These are phyloP conservation scores for Tinea semifulvella DNA, from an alignment of 2,888 invertebrate genomes.

Conservation along the genomic window DNA sequence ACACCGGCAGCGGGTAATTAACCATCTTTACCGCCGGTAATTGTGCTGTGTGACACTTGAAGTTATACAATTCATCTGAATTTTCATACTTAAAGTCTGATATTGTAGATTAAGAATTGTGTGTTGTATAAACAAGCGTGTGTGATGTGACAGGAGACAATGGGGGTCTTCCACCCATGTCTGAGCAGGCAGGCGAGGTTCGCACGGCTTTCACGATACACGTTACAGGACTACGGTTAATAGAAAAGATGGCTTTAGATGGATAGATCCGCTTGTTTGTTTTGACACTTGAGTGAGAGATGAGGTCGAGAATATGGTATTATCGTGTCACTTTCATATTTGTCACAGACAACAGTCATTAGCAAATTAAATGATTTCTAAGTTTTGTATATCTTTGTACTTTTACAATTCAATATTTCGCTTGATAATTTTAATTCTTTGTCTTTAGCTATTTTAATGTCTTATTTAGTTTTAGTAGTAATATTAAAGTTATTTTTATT, in stretches of 20 bases:
- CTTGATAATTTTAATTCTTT: no score
- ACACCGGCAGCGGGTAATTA: constrained; percentile 14
- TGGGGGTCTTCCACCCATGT: constrained; percentile 13
- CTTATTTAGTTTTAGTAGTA: no score
- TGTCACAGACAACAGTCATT: no score
- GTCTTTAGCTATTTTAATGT: no score
- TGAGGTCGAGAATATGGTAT: no score
- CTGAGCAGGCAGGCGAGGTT: constrained; percentile 24
- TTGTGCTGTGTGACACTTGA: constrained; percentile 6
- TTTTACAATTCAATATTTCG: no score
- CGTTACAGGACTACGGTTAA: constrained; percentile 23
- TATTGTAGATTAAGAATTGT: background rate
- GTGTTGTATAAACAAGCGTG: background rate
- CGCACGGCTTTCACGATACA: constrained; percentile 55
- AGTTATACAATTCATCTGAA: background rate
- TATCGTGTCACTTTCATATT: no score
- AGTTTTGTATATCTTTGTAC: no score
- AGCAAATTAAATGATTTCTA: no score
- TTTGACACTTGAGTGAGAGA: background rate
- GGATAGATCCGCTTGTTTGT: constrained; percentile 3
- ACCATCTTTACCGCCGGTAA: constrained; percentile 11
- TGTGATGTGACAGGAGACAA: constrained; percentile 12
- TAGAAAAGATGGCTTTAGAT: background rate
- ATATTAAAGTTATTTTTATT: no score
- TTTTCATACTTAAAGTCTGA: background rate